These are phyloP conservation scores for Hydrotaea cyrtoneurina DNA, from an alignment of 2,888 invertebrate genomes.

Conservation along the genomic window DNA sequence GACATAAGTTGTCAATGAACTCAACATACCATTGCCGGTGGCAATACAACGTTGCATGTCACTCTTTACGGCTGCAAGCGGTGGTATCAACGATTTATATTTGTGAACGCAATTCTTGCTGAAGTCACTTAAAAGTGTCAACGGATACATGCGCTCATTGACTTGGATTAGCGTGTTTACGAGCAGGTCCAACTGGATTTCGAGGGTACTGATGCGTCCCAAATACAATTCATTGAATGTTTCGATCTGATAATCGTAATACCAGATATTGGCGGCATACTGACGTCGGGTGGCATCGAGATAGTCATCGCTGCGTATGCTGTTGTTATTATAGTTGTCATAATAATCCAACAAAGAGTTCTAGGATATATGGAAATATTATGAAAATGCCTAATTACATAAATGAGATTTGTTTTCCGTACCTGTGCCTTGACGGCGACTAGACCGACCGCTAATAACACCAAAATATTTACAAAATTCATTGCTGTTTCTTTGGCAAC, in stretches of 20 bases:
- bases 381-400: too few relatives aligned
- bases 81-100: slow-evolving; percentile 50
- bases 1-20: slow-evolving; percentile 18
- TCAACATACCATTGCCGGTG: slow-evolving; percentile 10
- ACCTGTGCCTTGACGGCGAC: neutral
- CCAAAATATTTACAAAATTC: neutral
- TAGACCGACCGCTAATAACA: neutral
- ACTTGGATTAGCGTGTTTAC: slow-evolving; percentile 33
- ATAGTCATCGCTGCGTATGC: slow-evolving; percentile 3
- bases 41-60: slow-evolving; percentile 46
- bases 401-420: neutral
- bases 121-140: slow-evolving; percentile 45
- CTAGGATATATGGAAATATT: neutral
- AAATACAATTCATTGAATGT: slow-evolving; percentile 26
- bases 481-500: neutral
- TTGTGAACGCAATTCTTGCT: slow-evolving; percentile 63
- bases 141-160: slow-evolving; percentile 45
- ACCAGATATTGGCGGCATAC: slow-evolving; percentile 50
- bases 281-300: slow-evolving; percentile 50
- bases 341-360: neutral
- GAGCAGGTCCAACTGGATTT: slow-evolving; percentile 36
- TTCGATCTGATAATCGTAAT: slow-evolving; percentile 48
- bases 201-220: slow-evolving; percentile 39
- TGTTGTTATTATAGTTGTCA: neutral
- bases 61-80: neutral